Percentiles rank a stretch among this genome's conserved stretches.
Conservation (phyloP, 2,797 vertebrate species). For the Hipposideros larvatus region DNA sequence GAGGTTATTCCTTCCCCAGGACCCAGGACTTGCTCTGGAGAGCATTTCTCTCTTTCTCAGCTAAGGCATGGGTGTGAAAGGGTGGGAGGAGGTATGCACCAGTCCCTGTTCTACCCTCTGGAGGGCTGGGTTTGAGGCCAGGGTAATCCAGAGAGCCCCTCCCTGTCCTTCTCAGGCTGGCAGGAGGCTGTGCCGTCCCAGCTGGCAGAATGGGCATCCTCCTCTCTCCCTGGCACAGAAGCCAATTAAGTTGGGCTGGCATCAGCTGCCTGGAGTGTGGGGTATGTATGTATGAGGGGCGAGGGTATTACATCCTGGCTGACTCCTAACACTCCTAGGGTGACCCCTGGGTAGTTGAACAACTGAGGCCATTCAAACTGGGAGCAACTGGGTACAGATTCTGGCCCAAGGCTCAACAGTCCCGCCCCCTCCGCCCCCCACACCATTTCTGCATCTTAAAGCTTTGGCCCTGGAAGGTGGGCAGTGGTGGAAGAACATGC, state of each 20-base stretch:
- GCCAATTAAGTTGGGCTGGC: neutral
- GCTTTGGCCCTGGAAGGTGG: neutral
- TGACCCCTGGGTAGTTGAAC: neutral
- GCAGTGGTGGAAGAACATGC: neutral
- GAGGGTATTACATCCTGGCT: neutral
- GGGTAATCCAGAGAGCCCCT: neutral
- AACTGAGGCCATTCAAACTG: neutral
- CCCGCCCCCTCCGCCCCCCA: too few relatives aligned
- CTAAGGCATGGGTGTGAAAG: neutral
- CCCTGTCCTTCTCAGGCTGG: neutral
- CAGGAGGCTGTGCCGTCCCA: neutral
- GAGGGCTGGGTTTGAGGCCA: neutral
- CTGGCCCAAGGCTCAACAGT: neutral
- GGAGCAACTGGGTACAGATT: neutral
- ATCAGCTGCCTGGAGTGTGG: neutral
- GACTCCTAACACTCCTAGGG: neutral
- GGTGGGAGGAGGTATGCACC: neutral
- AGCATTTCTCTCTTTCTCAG: constrained; percentile 36
- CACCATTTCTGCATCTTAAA: neutral
- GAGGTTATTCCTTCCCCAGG: constrained; percentile 65
- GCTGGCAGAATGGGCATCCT: neutral
- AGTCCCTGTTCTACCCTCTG: neutral
- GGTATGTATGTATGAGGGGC: neutral
- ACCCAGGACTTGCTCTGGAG: neutral
- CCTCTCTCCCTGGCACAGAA: neutral